Percentiles rank a stretch among this genome's conserved stretches.
Evolutionary conservation across 2,888 invertebrate genomes (phyloP).

Genomic region (Atethmia centrago): DNA sequence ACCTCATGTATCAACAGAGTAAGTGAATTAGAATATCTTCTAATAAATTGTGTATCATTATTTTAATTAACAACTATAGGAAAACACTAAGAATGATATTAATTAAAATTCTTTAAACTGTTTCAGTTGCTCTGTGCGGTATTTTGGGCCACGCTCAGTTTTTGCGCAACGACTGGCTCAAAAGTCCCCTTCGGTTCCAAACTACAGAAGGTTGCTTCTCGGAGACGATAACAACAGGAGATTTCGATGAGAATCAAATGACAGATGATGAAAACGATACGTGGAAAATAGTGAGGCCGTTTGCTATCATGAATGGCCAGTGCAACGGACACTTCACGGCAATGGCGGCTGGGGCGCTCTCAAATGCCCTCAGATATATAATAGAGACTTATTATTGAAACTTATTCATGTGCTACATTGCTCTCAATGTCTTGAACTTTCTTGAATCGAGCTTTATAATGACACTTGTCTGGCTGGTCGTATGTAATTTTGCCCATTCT

Average conservation of each 20-base stretch:
- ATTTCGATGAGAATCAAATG: background rate
- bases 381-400: slow-evolving; percentile 55
- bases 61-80: background rate
- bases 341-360: slow-evolving; percentile 66
- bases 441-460: too few species aligned
- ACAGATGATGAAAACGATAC: background rate
- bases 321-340: slow-evolving; percentile 73
- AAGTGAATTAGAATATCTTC: too few species aligned
- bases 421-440: too few species aligned
- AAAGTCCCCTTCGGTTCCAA: slow-evolving; percentile 66
- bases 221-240: background rate
- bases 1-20: slow-evolving; percentile 79
- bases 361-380: slow-evolving; percentile 71
- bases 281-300: background rate
- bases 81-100: background rate
- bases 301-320: slow-evolving; percentile 42
- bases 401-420: background rate
- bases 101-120: background rate
- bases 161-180: slow-evolving; percentile 72
- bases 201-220: slow-evolving; percentile 74
- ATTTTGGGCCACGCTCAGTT: slow-evolving; percentile 74
- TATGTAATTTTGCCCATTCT: too few species aligned
- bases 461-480: too few species aligned
- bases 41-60: too few species aligned
- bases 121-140: slow-evolving; percentile 75